Conservation (phyloP, 2,888 invertebrate species). For the Dastarcus helophoroides region DNA sequence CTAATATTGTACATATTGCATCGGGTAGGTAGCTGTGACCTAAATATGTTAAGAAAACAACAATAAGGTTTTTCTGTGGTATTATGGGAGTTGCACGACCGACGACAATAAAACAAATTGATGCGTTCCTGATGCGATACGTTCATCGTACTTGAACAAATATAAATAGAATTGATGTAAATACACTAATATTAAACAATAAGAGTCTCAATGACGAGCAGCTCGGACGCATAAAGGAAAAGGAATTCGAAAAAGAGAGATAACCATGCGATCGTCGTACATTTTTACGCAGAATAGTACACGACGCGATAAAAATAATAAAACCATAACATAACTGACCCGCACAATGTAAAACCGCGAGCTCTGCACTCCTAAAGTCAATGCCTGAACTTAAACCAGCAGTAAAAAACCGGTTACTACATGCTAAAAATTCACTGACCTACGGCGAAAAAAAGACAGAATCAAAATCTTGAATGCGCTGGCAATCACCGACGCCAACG, state of each 20-base stretch:
- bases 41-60: too few relatives aligned
- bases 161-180: conserved; percentile 4
- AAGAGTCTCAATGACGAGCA: conserved; percentile 1
- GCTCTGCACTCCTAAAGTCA: conserved; percentile 18
- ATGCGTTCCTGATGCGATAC: neutral
- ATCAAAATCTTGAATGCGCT: conserved; percentile 21
- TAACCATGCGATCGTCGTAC: conserved; percentile 15
- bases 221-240: neutral
- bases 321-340: conserved; percentile 33
- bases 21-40: too few relatives aligned
- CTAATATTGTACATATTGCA: too few relatives aligned
- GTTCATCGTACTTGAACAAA: conserved; percentile 1
- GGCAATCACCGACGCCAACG: too few relatives aligned
- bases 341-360: conserved; percentile 35
- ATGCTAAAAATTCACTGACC: conserved; percentile 26
- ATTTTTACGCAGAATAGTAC: conserved; percentile 29
- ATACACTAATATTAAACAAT: conserved; percentile 5
- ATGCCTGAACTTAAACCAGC: conserved; percentile 29
- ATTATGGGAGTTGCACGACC: too few relatives aligned
- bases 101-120: too few relatives aligned
- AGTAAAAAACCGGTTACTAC: conserved; percentile 33
- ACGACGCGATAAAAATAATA: conserved; percentile 33
- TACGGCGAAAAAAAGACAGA: conserved; percentile 24
- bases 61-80: too few relatives aligned
- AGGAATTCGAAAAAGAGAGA: neutral